Evolutionary conservation across 2,888 invertebrate species (phyloP).

Genomic region (Ectobius pallidus): DNA sequence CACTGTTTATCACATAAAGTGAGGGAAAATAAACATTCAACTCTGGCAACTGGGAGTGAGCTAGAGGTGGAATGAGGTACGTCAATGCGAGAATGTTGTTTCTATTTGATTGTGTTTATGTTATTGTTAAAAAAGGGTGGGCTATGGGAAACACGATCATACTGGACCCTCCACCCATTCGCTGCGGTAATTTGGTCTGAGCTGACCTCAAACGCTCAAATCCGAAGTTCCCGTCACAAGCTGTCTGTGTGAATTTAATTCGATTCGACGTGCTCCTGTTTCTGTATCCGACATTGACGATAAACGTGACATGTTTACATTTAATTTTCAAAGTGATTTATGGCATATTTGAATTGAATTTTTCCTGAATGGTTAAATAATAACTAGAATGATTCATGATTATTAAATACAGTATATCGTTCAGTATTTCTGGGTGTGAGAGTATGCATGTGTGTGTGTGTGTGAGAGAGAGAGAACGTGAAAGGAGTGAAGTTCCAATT

Average conservation of each 20-base stretch:
- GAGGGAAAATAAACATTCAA: no score
- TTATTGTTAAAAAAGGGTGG: conserved; percentile 9
- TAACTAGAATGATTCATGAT: neutral
- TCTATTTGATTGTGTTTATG: no score
- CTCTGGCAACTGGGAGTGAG: no score
- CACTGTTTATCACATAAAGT: no score
- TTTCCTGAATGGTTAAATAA: neutral
- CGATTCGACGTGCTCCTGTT: neutral
- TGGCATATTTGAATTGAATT: neutral
- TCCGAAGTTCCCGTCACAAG: neutral
- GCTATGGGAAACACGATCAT: conserved; percentile 14
- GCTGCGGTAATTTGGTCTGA: neutral
- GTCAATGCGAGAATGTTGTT: no score
- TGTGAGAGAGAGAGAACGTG: no score
- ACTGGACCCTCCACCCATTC: conserved; percentile 2
- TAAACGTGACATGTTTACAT: neutral
- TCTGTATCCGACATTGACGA: neutral
- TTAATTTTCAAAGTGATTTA: neutral
- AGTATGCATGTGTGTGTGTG: no score
- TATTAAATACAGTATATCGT: neutral
- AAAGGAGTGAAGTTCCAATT: no score
- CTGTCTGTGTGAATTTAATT: neutral
- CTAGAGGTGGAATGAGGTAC: no score
- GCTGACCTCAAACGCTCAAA: neutral
- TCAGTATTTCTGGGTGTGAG: neutral